These are phyloP conservation scores for Cydia splendana DNA, from an alignment of 1,140 invertebrate species.

Conservation along the genomic window DNA sequence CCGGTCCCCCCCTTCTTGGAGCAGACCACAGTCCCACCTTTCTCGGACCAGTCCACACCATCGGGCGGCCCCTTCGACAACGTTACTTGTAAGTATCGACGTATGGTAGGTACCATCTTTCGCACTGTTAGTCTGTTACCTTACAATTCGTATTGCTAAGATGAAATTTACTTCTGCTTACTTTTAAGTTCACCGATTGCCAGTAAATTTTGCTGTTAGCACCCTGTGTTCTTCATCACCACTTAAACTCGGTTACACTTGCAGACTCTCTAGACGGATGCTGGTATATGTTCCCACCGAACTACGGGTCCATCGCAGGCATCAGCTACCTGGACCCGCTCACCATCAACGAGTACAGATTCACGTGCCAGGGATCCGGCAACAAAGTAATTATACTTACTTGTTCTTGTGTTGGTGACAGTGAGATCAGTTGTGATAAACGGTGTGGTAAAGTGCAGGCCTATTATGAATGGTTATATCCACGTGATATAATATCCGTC, in stretches of 20 bases:
- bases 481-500: no score
- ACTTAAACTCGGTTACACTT: not conserved
- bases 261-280: conserved; percentile 65
- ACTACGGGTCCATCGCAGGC: conserved; percentile 72
- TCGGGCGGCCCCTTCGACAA: conserved; percentile 42
- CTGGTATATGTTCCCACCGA: conserved; percentile 72
- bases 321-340: conserved; percentile 69
- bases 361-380: conserved; percentile 56
- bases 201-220: not conserved
- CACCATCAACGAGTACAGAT: conserved; percentile 65
- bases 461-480: no score
- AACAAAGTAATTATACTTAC: conserved; percentile 56
- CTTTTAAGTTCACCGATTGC: no score
- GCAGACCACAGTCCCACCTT: conserved; percentile 55
- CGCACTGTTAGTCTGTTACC: no score
- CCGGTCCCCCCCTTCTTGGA: conserved; percentile 67
- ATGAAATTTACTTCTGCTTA: no score
- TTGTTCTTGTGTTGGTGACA: no score
- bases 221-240: not conserved
- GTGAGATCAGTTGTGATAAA: no score
- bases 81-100: conserved; percentile 47
- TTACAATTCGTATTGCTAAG: no score
- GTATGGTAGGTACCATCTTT: no score
- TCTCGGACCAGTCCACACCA: conserved; percentile 37
- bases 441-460: no score